Base-by-base conservation (phyloP, 2,797 vertebrate genomes). In the Enteromius anoplus region DNA sequence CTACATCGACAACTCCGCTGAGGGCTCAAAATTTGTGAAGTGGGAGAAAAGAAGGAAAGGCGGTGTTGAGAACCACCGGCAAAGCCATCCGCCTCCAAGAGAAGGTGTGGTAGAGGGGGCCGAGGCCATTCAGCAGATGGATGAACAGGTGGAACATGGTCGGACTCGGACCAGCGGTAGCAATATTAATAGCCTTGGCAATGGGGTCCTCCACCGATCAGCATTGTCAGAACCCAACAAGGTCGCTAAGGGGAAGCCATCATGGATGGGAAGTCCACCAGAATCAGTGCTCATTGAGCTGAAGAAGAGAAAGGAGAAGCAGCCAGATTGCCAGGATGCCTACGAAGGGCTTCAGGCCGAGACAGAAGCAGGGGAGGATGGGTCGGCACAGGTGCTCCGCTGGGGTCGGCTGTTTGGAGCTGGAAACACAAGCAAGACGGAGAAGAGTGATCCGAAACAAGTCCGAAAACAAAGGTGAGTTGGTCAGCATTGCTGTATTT, bases 211-310 rank as follows among this genome's bases (percentile, higher is more conserved):
- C 8, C 75, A 75, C 86, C 40, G 76, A 51, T 75, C 75, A 73
- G 23, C 69, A 26, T n/a, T 88, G 1, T 42, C 75, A 8, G 89
- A 87, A 32, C 83, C 89, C 0, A 69, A 78, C 0, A 92, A 88
- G 66, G 7, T 77, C 40, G 10, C 80, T 70, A 93, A 93, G 77
- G 96, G 91, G 73, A 94, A 94, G 89, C 93, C 95, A 0, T 97
- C 95, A 1, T 98, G 97, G 97, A 98, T 98, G 97, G 98, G 98
- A 9, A 99, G 97, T 86, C 98, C 97, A 0, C 97, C 97, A 0
- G 97, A 98, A 85, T 97, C 96, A 0, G 95, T 98, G 49, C 90
- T 98, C 65, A 94, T 93, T 0, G 96, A 96, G 88, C 91, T 96
- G 83, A 96, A 95, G 83, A 89, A 49, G 62, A 94, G 90, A 88